Percentiles rank a stretch among this genome's conserved stretches.
Conservation (phyloP, 2,113 vertebrate genomes). For the Progne subis region DNA sequence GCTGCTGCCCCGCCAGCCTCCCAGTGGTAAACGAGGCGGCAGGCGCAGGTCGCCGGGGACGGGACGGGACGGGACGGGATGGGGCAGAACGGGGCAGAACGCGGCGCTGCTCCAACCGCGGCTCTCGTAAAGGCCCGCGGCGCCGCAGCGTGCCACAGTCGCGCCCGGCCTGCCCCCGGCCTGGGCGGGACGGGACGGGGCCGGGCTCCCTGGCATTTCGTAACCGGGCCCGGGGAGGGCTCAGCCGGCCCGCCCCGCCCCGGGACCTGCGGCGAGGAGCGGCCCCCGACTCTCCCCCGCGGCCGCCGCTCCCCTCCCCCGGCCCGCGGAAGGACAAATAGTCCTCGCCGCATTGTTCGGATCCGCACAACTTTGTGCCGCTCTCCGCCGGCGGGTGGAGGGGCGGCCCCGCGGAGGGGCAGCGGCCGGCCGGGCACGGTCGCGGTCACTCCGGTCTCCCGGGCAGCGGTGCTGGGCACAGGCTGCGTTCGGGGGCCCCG, state of each 20-base stretch:
- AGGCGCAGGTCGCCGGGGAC: background rate
- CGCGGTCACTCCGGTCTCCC: background rate
- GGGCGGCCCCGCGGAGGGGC: background rate
- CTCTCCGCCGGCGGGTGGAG: background rate
- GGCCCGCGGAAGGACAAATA: slow-evolving; percentile 47
- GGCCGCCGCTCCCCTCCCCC: background rate
- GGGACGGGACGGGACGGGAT: background rate
- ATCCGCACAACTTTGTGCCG: background rate
- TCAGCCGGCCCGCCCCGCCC: background rate
- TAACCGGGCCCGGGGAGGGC: background rate
- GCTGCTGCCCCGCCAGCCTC: background rate
- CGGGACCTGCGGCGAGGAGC: background rate
- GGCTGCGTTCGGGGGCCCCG: background rate
- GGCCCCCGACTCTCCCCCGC: background rate
- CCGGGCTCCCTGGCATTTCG: background rate
- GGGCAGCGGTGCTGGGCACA: background rate
- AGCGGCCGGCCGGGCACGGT: background rate
- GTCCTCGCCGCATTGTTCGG: background rate
- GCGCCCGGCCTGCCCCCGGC: background rate
- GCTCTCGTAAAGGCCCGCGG: background rate
- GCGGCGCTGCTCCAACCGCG: background rate
- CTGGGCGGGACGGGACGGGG: background rate
- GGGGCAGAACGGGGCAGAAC: background rate
- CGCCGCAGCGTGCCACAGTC: too few relatives aligned
- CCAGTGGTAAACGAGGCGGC: background rate